phyloP scores from a whole-genome alignment of 2,888 invertebrate genomes.

The Pardosa pseudoannulata region DNA sequence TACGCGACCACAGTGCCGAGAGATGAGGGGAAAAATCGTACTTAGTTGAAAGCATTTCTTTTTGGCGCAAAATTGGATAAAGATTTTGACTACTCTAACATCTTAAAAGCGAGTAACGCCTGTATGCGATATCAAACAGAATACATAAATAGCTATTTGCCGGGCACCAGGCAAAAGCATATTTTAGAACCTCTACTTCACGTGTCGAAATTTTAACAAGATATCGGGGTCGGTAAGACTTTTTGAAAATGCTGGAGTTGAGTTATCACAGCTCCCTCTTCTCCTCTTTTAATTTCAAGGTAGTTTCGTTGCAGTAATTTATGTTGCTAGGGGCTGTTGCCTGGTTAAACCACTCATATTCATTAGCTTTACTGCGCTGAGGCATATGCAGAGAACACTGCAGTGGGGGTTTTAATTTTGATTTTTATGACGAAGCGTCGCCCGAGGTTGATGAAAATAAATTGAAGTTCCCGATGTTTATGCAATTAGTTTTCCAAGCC shows the following conservation, averaged over 20 bases:
- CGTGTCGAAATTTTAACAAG: constrained; percentile 17
- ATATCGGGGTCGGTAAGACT: constrained; percentile 16
- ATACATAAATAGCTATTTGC: constrained; percentile 47
- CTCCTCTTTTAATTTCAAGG: constrained; percentile 33
- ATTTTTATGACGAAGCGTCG: constrained; percentile 25
- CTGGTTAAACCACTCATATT: constrained; percentile 39
- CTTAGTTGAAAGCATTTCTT: constrained; percentile 19
- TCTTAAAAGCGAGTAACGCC: constrained; percentile 31
- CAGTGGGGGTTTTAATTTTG: constrained; percentile 45
- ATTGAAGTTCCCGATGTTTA: constrained; percentile 30
- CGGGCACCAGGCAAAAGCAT: not conserved
- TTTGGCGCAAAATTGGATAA: constrained; percentile 43
- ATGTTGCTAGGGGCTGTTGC: constrained; percentile 3
- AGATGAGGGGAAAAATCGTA: not conserved
- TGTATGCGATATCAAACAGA: constrained; percentile 24
- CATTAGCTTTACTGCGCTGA: constrained; percentile 27
- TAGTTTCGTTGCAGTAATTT: constrained; percentile 21
- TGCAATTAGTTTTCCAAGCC: not conserved
- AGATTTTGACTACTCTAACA: constrained; percentile 18
- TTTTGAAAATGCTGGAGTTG: not conserved
- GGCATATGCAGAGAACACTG: not conserved
- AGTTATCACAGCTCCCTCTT: not conserved
- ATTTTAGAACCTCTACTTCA: not conserved
- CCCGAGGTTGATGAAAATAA: constrained; percentile 39
- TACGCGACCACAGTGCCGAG: not conserved